Base-by-base conservation (phyloP, 2,888 invertebrate genomes). In the Amphipoea oculea region DNA sequence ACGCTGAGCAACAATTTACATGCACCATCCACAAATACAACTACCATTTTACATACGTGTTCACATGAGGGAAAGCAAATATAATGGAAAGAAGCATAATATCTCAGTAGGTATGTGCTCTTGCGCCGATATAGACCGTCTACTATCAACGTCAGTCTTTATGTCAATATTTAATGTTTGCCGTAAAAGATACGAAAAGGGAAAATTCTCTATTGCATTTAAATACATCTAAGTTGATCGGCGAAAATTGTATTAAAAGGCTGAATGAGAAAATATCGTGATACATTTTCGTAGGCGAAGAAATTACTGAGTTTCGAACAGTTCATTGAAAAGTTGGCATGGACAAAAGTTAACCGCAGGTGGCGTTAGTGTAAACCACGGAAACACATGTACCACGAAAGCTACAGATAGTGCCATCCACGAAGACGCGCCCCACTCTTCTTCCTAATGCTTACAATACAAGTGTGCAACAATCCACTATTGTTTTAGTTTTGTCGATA, bases 131-230 rank as follows among this genome's bases (percentile, higher is more conserved):
- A 42, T 36, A n/a, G 40, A 40, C 40, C 40, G 40, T 40, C 40
- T 40, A 40, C 40, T 40, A 74, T 66, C 73, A 66, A 62, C 76
- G 36, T 72, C 69, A 70, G 67, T n/a, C 40, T 62, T 36, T 51
- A 20, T 72, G 68, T 76, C 76, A 79, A 85, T 85, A 76, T 54
- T 68, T 20, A 68, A 71, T 76, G 68, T 85, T 79, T 71, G 65
- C 45, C 17, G 45, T 73, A 57, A 48, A 60, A 79, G 65, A 84
- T 76, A 82, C 45, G 54, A 82, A 70, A 78, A 73, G 51, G 73
- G 60, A 63, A 83, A 66, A 83, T 69, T 45, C 36, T 60, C 48
- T 4, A 54, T n/a, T 63, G 40, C 40, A 36, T 72, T 67, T 54
- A 17, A 51, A 62, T 29, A 40, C 29, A 57, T 54, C 57, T 66